phyloP scores from a whole-genome alignment of 2,113 vertebrate genomes.

The Lampris incognitus region DNA sequence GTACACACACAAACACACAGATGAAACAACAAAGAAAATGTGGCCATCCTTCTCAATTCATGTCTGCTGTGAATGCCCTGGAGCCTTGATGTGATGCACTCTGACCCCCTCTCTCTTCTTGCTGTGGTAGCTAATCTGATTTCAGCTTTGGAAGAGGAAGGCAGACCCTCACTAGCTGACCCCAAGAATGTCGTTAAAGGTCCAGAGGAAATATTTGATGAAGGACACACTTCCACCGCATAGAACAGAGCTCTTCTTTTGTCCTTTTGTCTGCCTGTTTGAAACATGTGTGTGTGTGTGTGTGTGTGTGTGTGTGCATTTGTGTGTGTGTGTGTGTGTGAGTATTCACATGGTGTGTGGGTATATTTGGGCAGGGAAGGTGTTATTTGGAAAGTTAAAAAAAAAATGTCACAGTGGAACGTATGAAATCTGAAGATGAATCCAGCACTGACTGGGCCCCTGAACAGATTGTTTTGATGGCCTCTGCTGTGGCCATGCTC shows the following conservation, averaged over 20 bases:
- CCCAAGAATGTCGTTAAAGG: conserved; percentile 23
- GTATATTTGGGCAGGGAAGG: conserved; percentile 9
- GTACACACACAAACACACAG: conserved; percentile 20
- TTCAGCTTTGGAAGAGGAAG: conserved; percentile 30
- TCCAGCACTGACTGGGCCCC: conserved; percentile 46
- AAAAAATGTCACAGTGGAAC: conserved; percentile 46
- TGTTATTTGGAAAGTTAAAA: conserved; percentile 33
- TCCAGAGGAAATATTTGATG: conserved; percentile 55
- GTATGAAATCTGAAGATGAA: conserved; percentile 62
- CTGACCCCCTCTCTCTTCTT: conserved; percentile 37
- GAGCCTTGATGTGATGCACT: conserved; percentile 19
- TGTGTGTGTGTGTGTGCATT: conserved; percentile 8
- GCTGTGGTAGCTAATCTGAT: conserved; percentile 56
- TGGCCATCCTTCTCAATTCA: conserved; percentile 41
- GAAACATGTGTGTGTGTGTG: not conserved
- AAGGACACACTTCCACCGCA: conserved; percentile 37
- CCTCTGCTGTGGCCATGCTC: conserved; percentile 1
- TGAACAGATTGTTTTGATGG: conserved; percentile 38
- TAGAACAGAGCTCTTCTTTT: conserved; percentile 34
- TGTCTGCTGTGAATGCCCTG: conserved; percentile 46
- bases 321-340: conserved; percentile 19
- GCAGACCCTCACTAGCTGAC: conserved; percentile 32
- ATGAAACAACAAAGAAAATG: conserved; percentile 21
- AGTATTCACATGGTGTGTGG: not conserved
- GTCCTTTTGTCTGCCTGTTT: conserved; percentile 2